phyloP scores from a whole-genome alignment of 1,140 invertebrate genomes.

The Zaprionus ornatus region DNA sequence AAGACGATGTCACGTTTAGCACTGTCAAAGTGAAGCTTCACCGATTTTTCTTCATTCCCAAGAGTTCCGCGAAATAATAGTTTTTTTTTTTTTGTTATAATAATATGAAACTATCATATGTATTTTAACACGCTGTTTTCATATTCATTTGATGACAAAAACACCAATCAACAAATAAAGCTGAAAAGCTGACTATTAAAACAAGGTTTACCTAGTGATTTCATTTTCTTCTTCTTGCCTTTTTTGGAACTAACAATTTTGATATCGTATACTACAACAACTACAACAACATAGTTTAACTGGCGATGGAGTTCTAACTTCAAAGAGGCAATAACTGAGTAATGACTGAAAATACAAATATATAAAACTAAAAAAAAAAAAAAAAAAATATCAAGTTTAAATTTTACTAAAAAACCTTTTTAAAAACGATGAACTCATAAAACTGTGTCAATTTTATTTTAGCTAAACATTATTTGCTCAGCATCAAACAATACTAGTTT shows the following conservation, averaged over 20 bases:
- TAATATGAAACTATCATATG: slow-evolving; percentile 28
- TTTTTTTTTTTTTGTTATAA: slow-evolving; percentile 10
- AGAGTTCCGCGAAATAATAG: slow-evolving; percentile 2
- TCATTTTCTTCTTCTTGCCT: slow-evolving; percentile 79
- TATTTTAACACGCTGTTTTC: slow-evolving; percentile 37
- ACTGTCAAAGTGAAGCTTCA: slow-evolving; percentile 34
- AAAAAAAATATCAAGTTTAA: slow-evolving; percentile 29
- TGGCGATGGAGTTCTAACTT: slow-evolving; percentile 97
- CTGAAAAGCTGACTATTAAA: slow-evolving; percentile 66
- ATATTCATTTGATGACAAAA: slow-evolving; percentile 47
- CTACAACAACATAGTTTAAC: slow-evolving; percentile 89
- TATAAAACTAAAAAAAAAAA: slow-evolving; percentile 36
- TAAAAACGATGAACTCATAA: slow-evolving; percentile 53
- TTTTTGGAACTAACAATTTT: slow-evolving; percentile 77
- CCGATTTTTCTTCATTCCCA: slow-evolving; percentile 23
- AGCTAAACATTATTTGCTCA: slow-evolving; percentile 80
- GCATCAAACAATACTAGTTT: slow-evolving; percentile 78
- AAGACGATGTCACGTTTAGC: slow-evolving; percentile 9
- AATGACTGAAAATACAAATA: slow-evolving; percentile 84
- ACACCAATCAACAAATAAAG: slow-evolving; percentile 58
- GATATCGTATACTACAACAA: slow-evolving; percentile 77
- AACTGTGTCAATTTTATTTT: slow-evolving; percentile 70
- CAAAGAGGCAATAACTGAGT: slow-evolving; percentile 95
- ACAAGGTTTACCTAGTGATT: slow-evolving; percentile 77
- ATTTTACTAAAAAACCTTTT: slow-evolving; percentile 53